Evolutionary conservation across 2,888 invertebrate genomes (phyloP).

Genomic region (Melinaea marsaeus): DNA sequence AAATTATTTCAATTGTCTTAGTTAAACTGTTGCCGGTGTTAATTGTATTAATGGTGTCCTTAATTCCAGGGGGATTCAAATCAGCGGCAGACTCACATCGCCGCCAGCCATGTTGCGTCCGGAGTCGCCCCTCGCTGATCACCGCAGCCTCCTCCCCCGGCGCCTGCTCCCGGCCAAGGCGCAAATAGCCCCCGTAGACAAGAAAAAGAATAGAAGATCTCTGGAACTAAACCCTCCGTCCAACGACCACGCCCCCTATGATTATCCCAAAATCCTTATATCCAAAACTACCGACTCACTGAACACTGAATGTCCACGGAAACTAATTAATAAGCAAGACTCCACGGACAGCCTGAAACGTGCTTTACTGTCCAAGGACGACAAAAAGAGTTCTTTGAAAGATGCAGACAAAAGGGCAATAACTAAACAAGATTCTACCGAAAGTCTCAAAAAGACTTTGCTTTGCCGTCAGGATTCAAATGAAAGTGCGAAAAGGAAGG

Average conservation of each 20-base stretch:
- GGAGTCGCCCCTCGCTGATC: constrained; percentile 76
- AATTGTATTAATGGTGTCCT: constrained; percentile 6
- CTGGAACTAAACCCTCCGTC: constrained; percentile 68
- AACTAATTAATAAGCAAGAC: constrained; percentile 68
- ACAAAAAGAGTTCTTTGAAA: constrained; percentile 56
- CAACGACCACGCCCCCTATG: constrained; percentile 62
- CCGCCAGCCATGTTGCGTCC: constrained; percentile 72
- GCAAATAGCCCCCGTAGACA: constrained; percentile 69
- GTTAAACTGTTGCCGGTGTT: neutral
- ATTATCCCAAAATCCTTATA: constrained; percentile 70
- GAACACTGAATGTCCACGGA: constrained; percentile 69
- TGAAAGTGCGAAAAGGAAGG: constrained; percentile 64
- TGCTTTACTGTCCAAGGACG: constrained; percentile 63
- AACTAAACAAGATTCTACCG: constrained; percentile 65
- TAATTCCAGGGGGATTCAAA: constrained; percentile 64
- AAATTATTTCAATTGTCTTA: neutral
- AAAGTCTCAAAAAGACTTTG: constrained; percentile 66
- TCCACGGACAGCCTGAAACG: constrained; percentile 68
- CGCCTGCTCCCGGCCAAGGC: constrained; percentile 70
- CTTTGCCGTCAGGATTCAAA: constrained; percentile 67
- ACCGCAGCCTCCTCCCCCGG: constrained; percentile 71
- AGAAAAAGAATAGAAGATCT: constrained; percentile 68
- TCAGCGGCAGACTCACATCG: constrained; percentile 55
- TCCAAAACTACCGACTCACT: constrained; percentile 73
- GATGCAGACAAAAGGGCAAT: constrained; percentile 60